Base-by-base conservation (phyloP, 2,797 vertebrate genomes). In the Salarias fasciatus region DNA sequence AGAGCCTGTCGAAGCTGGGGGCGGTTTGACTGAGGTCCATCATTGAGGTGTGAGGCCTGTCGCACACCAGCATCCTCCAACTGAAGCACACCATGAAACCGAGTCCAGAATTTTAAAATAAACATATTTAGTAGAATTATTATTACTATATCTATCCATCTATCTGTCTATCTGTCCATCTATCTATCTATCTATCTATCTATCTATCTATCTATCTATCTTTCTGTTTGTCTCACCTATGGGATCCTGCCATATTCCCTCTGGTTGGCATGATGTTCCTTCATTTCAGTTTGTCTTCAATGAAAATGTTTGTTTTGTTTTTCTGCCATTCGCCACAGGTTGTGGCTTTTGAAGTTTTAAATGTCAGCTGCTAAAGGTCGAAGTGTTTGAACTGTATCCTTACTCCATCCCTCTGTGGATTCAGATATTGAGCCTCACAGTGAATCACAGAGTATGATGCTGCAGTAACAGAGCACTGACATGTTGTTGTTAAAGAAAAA, bases 21-120 rank as follows among this genome's bases (percentile, higher is more conserved):
- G 85, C 68, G 84, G 83, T 59, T 86, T 89, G 89, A 90, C 87
- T 89, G 90, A 90, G 87, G 87, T 81, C 88, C 85, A 76, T 85
- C 68, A 43, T 60, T 69, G 77, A 88, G 79, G 83, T 88, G 86
- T 86, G 80, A 90, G 70, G 82, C 59, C 73, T 79, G 72, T 80
- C 70, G 41, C 41, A 2, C 65, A 75, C 50, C 29, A 76, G 28
- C 52, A 44, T 53, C 52, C 45, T 70, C 41, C 30, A 71, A 64
- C 42, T 36, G 15, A 72, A 63, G 59, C 48, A 42, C 43, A 42
- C 15, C 24, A 37, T 24, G 37, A 53, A 10, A 24, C 48, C 36
- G 15, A 9, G 49, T 53, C 40, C 41, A 3, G 30, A 31, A 9
- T n/a, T 56, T 55, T 59, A 44, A 4, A 38, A 0, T 9, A 6